Conservation (phyloP, 2,113 vertebrate genomes). For the Microcebus murinus region DNA sequence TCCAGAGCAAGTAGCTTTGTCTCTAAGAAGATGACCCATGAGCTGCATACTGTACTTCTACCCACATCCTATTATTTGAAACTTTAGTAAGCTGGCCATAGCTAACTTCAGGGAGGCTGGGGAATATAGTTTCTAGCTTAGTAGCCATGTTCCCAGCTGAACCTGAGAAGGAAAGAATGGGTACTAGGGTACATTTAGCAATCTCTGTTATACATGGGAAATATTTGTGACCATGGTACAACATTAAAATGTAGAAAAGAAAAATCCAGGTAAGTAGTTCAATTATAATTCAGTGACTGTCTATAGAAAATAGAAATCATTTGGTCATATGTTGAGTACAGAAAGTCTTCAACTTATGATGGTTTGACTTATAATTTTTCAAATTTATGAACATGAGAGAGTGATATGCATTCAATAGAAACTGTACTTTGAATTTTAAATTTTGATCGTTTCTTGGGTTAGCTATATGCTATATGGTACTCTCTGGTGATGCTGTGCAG, state of each 20-base stretch:
- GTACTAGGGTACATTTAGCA: background rate
- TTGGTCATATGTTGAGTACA: background rate
- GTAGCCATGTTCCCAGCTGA: background rate
- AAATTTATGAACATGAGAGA: background rate
- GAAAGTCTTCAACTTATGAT: background rate
- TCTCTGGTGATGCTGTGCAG: background rate
- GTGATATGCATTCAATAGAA: background rate
- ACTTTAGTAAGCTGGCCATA: background rate
- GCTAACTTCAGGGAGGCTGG: background rate
- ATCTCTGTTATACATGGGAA: background rate
- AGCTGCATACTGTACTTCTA: background rate
- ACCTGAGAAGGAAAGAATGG: background rate
- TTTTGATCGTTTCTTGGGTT: background rate
- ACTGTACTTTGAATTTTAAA: background rate
- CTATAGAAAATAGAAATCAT: background rate
- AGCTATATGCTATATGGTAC: background rate
- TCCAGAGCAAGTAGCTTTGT: background rate
- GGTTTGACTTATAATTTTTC: background rate
- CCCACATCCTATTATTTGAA: background rate
- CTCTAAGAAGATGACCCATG: background rate
- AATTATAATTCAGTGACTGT: background rate
- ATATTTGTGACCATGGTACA: background rate
- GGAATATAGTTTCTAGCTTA: background rate
- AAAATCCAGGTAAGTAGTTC: slow-evolving; percentile 17
- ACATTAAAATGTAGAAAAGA: background rate